Evolutionary conservation across 2,797 vertebrate species (phyloP), one percentile per base, ranked within the genome.

Genomic region (Harpagifer antarcticus): DNA sequence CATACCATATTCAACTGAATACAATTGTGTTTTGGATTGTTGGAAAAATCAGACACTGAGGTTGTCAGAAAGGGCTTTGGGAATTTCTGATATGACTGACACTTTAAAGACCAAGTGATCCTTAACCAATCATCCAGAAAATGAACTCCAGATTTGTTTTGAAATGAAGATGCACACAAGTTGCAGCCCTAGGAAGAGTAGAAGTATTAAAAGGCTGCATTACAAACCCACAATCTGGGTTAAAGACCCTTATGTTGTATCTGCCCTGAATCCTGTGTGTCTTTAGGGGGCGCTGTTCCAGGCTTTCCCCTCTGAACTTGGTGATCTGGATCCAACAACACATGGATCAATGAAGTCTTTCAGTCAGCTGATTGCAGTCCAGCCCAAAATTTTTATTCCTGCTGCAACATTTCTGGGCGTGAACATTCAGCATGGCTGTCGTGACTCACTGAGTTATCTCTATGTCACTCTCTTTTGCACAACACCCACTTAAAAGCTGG

Each of bases 401-500:
- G 60, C 68, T 47, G 75, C 68, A 58, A n/a, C 72, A 53, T 83
- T 75, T 78, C 63, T 68, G 65, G 62, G 60, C 5, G 69, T 82
- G 62, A 89, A 79, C 75, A 78, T 87, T 74, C 74, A 81, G 43
- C 19, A 45, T 78, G 63, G 63, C 66, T 23, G 50, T 54, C 5
- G n/a, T 89, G 82, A 88, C 62, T 88, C 83, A 82, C 73, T 45
- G 57, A 80, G 77, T 86, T 90, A 84, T 89, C 74, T 85, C 78
- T 82, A 44, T 86, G 79, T 87, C 88, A 86, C 72, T 84, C 81
- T 81, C 74, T 49, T 90, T 84, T 83, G 17, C 70, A 82, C 83
- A 76, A 89, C 87, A 81, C 91, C 87, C 85, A 91, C 90, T 84
- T 83, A 67, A 87, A 87, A 83, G 74, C 87, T 89, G 90, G 81